Conservation (phyloP, 1,140 invertebrate species). For the Bombus sibiricus region DNA sequence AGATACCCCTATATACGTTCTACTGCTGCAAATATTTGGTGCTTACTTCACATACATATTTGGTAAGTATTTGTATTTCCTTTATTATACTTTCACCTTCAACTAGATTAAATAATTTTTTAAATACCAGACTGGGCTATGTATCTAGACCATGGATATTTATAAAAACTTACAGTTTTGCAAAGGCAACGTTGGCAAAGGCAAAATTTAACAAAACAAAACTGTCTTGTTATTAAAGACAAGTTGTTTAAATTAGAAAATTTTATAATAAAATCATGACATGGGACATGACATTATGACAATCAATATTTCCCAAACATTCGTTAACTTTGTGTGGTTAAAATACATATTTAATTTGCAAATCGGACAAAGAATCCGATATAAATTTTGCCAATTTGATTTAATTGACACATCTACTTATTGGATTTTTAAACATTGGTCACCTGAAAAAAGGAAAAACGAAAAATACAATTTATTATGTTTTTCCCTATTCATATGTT, state of each 20-base stretch:
- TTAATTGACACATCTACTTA: not conserved
- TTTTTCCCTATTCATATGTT: not conserved
- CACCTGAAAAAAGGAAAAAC: not conserved
- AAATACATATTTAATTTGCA: not conserved
- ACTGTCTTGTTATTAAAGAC: not conserved
- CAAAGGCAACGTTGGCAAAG: too few species aligned
- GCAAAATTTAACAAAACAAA: too few species aligned
- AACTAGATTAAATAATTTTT: too few species aligned
- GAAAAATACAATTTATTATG: too few species aligned
- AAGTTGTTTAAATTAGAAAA: not conserved
- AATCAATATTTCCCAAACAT: not conserved
- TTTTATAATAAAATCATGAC: not conserved
- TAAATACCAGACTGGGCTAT: too few species aligned
- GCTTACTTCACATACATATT: constrained; percentile 96
- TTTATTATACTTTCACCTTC: too few species aligned
- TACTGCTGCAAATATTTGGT: constrained; percentile 91
- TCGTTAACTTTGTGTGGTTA: not conserved
- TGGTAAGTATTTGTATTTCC: constrained; percentile 81
- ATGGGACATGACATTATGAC: not conserved
- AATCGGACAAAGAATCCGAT: not conserved
- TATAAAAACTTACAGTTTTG: too few species aligned
- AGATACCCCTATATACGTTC: constrained; percentile 89
- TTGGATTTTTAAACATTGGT: too few species aligned
- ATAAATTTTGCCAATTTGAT: not conserved
- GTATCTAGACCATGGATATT: too few species aligned